Evolutionary conservation across 2,797 vertebrate species (phyloP).

Genomic region (Pseudomugil gertrudae): DNA sequence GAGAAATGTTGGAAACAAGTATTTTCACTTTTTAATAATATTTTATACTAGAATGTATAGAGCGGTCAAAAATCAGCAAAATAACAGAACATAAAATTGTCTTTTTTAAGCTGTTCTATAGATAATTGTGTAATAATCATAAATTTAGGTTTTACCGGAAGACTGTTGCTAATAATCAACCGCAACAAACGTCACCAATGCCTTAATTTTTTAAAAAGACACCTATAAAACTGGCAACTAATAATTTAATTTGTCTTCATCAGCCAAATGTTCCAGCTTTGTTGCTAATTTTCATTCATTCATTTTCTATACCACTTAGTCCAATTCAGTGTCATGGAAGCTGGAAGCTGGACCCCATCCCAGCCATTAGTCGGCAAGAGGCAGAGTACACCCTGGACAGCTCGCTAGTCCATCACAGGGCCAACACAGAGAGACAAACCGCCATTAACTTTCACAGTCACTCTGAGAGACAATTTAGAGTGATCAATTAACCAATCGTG

Average conservation of each 20-base stretch:
- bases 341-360: too few relatives aligned
- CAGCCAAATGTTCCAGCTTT: neutral
- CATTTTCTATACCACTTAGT: too few relatives aligned
- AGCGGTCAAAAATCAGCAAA: neutral
- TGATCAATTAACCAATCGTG: too few relatives aligned
- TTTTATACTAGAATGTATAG: neutral
- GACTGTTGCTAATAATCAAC: neutral
- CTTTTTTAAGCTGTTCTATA: neutral
- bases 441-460: too few relatives aligned
- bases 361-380: too few relatives aligned
- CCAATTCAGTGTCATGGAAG: too few relatives aligned
- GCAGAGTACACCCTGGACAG: too few relatives aligned
- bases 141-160: neutral
- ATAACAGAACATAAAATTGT: neutral
- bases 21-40: neutral
- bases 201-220: neutral
- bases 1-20: neutral
- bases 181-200: neutral
- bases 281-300: neutral
- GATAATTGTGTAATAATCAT: neutral
- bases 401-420: too few relatives aligned
- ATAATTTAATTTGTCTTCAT: neutral
- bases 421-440: too few relatives aligned
- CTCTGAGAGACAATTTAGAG: too few relatives aligned
- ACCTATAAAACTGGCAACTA: too few relatives aligned